Evolutionary conservation across 2,113 vertebrate genomes (phyloP), one percentile per base, ranked within the genome.

Genomic region (Puffinus mauretanicus): DNA sequence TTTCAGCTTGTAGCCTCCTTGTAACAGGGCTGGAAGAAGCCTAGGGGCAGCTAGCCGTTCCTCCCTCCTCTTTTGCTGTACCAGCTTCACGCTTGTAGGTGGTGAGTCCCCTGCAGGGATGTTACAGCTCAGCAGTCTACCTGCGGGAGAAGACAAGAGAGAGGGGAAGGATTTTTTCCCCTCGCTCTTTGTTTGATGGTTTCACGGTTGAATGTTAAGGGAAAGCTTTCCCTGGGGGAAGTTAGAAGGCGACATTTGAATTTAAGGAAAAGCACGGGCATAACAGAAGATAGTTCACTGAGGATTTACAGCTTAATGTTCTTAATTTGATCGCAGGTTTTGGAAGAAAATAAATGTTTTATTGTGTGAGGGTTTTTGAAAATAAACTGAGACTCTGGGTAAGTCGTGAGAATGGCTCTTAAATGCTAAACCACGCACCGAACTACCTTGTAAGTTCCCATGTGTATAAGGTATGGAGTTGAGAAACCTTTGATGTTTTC

Each of bases 1-100:
- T 97, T 95, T 62, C 86, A 94, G 80, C 85, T 82, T 83, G 70
- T 65, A 69, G 89, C 64, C 78, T 78, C 62, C 76, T 69, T 86
- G 76, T 60, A 82, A 49, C 34, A 42, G 94, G 58, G 40, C 76
- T 76, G 77, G 77, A 64, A 58, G 78, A 47, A 91, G 44, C 52
- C 61, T 38, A 20, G 78, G 77, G 71, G 80, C 18, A 24, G 30
- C 47, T 64, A 58, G 65, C 72, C 34, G 6, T 65, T 71, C 87
- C 81, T 90, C 90, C 36, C 2, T 20, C 21, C 42, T 82, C 18
- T 72, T 64, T 51, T 66, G n/a, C 79, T 66, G 29, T 55, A 69
- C 82, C 76, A 81, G 11, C 30, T 22, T 58, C 16, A 2, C 15
- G 47, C 67, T 84, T n/a, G 65, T 42, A 72, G 10, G 67, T 29